Evolutionary conservation across 2,888 invertebrate species (phyloP).

Genomic region (Sesia bembeciformis): DNA sequence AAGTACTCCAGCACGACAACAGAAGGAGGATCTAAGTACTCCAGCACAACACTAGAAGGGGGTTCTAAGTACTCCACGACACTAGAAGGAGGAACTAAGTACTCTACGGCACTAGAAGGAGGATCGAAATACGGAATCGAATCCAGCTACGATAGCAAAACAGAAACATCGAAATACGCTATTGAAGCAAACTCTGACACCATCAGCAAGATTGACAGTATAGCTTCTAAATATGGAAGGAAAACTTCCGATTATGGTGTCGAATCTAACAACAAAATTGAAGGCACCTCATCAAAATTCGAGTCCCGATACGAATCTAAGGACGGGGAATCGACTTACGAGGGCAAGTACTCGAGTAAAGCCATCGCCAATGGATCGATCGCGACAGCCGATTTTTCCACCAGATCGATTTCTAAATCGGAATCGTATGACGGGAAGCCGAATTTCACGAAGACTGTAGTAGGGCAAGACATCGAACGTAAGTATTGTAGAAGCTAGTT

Average conservation of each 20-base stretch:
- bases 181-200: constrained; percentile 17
- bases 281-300: constrained; percentile 31
- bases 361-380: constrained; percentile 48
- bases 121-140: constrained; percentile 31
- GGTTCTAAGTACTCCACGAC: constrained; percentile 26
- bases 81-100: constrained; percentile 50
- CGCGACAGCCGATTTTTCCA: constrained; percentile 27
- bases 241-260: constrained; percentile 17
- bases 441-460: constrained; percentile 81
- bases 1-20: constrained; percentile 13
- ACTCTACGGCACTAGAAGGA: constrained; percentile 27
- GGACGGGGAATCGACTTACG: constrained; percentile 36
- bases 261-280: constrained; percentile 31
- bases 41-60: constrained; percentile 24
- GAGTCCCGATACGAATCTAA: constrained; percentile 16
- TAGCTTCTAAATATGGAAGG: constrained; percentile 39
- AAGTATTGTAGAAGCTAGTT: constrained; percentile 58
- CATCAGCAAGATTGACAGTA: constrained; percentile 39
- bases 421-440: constrained; percentile 76
- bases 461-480: constrained; percentile 87
- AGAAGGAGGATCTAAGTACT: constrained; percentile 44
- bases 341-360: constrained; percentile 46
- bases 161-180: constrained; percentile 9
- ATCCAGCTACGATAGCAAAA: constrained; percentile 25
- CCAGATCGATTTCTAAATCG: constrained; percentile 33